A percentile compares a stretch with the other conserved stretches of the same genome.
Evolutionary conservation across 2,888 invertebrate genomes (phyloP).

Genomic region (Bugula neritina): DNA sequence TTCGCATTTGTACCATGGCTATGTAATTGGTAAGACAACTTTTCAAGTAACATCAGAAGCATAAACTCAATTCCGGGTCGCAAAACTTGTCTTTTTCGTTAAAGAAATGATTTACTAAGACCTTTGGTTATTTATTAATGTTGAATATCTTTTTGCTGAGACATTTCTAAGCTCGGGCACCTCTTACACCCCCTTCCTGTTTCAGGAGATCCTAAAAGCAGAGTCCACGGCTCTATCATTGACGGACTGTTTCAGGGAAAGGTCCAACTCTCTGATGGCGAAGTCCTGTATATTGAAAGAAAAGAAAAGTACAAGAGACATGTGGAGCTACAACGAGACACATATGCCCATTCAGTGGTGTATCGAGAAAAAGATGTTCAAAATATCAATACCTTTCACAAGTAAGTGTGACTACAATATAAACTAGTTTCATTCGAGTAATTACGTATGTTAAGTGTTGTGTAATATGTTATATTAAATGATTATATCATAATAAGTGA

Average conservation of each 20-base stretch:
- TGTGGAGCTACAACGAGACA: neutral
- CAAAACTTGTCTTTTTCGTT: no score
- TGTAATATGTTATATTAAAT: no score
- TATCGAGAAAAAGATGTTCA: slow-evolving; percentile 6
- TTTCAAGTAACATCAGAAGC: no score
- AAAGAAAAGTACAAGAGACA: slow-evolving; percentile 2
- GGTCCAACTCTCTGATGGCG: neutral
- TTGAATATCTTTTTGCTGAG: no score
- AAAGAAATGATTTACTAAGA: no score
- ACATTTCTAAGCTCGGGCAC: no score
- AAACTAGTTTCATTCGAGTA: no score
- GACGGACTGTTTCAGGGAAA: slow-evolving; percentile 21
- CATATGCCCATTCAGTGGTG: neutral
- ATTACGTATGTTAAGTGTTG: no score
- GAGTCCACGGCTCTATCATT: slow-evolving; percentile 1
- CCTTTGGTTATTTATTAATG: no score
- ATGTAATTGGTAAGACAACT: neutral
- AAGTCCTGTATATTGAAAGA: slow-evolving; percentile 15
- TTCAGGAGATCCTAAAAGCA: neutral
- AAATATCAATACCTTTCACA: neutral
- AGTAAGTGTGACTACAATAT: neutral
- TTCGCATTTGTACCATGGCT: slow-evolving; percentile 10
- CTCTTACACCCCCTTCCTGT: neutral
- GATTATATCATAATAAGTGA: no score
- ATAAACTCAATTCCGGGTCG: no score